Evolutionary conservation across 2,113 vertebrate genomes (phyloP).

Genomic region (Formicarius rufipectus): DNA sequence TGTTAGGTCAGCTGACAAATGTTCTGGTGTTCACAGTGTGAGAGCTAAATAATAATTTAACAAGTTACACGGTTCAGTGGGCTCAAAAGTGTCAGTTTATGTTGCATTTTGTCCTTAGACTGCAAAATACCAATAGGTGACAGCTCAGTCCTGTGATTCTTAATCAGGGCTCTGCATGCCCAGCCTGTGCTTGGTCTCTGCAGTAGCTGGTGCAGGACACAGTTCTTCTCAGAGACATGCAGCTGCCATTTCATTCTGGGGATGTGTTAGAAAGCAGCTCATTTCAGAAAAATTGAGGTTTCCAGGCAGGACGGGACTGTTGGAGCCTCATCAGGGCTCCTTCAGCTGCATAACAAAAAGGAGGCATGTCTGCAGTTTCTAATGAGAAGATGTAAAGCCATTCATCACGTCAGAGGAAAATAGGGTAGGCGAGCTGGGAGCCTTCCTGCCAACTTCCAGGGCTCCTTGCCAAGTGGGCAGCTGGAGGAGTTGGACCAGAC

Average conservation of each 20-base stretch:
- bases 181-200: neutral
- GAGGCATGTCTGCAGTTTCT: constrained; percentile 20
- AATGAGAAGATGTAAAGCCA: constrained; percentile 30
- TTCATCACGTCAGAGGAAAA: constrained; percentile 24
- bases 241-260: neutral
- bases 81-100: neutral
- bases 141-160: neutral
- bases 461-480: constrained; percentile 37
- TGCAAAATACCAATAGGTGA: neutral
- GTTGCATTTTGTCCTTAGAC: neutral
- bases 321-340: constrained; percentile 3
- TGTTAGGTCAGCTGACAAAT: neutral
- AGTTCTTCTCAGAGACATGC: neutral
- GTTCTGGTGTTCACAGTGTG: neutral
- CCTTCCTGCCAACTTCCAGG: neutral
- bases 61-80: neutral
- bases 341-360: constrained; percentile 37
- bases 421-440: constrained; percentile 22
- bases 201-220: neutral
- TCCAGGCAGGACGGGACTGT: neutral
- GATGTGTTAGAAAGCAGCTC: neutral
- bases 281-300: neutral
- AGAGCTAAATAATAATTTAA: neutral
- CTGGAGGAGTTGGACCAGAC: constrained; percentile 29
- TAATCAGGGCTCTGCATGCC: neutral